phyloP scores from a whole-genome alignment of 92 coral and sea anemone genomes.

The Muricea muricata region DNA sequence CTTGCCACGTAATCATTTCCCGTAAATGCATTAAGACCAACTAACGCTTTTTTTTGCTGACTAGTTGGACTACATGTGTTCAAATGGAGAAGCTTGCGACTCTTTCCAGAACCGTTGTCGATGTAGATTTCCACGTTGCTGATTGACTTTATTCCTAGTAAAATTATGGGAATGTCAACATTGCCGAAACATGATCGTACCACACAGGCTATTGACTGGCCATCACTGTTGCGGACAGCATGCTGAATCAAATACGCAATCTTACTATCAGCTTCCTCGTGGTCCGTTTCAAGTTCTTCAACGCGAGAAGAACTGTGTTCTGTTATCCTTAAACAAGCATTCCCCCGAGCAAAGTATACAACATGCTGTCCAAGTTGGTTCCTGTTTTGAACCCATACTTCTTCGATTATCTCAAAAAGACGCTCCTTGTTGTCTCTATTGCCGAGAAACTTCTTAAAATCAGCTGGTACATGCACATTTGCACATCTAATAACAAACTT shows the following conservation, averaged over 20 bases:
- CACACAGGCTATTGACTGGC: conserved; percentile 1
- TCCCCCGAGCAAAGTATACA: background rate
- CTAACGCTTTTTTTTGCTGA: background rate
- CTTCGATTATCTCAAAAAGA: background rate
- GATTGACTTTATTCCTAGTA: background rate
- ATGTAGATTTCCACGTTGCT: background rate
- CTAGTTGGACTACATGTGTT: background rate
- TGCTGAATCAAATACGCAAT: background rate
- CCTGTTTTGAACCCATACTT: background rate
- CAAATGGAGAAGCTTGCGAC: background rate
- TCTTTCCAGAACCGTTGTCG: background rate
- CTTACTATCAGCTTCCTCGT: background rate
- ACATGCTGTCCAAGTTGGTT: background rate
- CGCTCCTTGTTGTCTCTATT: too few species aligned
- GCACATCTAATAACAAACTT: background rate
- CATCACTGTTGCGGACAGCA: background rate
- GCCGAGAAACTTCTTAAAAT: too few species aligned
- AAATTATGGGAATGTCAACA: background rate
- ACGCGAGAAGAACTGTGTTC: background rate
- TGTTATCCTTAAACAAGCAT: background rate
- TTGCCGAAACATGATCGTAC: background rate
- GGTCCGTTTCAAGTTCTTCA: background rate
- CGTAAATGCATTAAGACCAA: conserved; percentile 8
- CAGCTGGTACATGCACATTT: too few species aligned
- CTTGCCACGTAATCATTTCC: background rate